A percentile compares a stretch with the other conserved stretches of the same genome.
Conservation (phyloP, 2,113 vertebrate species). For the Mesoclemmys tuberculata region DNA sequence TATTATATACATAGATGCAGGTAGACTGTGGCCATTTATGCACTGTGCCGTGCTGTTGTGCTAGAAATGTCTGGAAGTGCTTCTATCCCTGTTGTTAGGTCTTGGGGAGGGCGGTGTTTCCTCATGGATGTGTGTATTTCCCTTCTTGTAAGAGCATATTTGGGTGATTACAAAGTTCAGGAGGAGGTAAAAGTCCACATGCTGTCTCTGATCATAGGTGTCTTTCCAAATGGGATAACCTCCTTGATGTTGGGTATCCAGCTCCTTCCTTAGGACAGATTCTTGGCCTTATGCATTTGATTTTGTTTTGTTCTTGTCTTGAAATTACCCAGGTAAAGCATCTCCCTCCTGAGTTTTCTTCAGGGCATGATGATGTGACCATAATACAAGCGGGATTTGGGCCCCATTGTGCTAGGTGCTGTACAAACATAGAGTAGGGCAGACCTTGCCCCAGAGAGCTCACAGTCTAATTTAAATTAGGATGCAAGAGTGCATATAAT, state of each 20-base stretch:
- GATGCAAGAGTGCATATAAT: background rate
- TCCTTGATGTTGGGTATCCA: background rate
- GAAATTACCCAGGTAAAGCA: background rate
- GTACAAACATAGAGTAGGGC: background rate
- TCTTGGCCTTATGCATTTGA: background rate
- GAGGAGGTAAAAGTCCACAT: background rate
- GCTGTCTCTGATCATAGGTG: background rate
- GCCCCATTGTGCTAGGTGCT: background rate
- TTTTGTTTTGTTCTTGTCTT: conserved; percentile 2
- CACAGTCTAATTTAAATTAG: background rate
- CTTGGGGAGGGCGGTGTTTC: background rate
- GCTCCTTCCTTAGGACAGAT: background rate
- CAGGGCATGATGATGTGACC: background rate
- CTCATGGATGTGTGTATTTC: background rate
- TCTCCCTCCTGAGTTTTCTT: background rate
- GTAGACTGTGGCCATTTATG: background rate
- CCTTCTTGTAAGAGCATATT: conserved; percentile 19
- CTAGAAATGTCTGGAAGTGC: background rate
- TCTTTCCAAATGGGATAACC: background rate
- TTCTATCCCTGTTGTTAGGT: background rate
- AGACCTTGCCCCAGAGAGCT: background rate
- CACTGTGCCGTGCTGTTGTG: background rate
- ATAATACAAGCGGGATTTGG: background rate
- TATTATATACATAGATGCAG: background rate
- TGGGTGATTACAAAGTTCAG: background rate